These are phyloP conservation scores for Lagopus muta DNA, from an alignment of 2,113 vertebrate genomes.

Conservation along the genomic window DNA sequence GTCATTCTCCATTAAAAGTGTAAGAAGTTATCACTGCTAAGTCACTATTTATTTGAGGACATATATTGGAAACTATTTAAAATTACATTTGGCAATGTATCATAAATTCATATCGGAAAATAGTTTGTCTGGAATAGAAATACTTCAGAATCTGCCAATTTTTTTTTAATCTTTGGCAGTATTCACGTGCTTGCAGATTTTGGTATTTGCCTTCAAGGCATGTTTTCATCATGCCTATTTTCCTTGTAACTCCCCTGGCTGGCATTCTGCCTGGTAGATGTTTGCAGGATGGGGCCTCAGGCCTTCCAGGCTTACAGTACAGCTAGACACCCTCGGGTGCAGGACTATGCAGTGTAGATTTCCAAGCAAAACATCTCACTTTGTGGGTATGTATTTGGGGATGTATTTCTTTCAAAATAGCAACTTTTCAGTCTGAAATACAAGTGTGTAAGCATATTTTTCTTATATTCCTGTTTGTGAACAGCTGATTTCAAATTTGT, in stretches of 20 bases:
- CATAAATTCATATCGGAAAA: constrained; percentile 25
- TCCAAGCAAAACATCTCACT: background rate
- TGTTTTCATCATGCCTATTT: constrained; percentile 21
- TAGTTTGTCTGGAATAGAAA: constrained; percentile 28
- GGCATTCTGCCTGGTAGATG: constrained; percentile 15
- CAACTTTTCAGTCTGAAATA: background rate
- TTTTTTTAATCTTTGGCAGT: constrained; percentile 46
- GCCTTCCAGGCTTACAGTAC: background rate
- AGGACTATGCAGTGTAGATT: background rate
- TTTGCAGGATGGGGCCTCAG: background rate
- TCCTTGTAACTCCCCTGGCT: constrained; percentile 11
- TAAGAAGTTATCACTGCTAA: background rate
- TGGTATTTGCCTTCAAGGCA: constrained; percentile 5
- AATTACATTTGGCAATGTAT: background rate
- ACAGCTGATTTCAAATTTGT: background rate
- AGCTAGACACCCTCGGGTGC: background rate
- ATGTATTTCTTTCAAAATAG: background rate
- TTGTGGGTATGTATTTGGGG: too few relatives aligned
- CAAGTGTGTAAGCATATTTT: background rate
- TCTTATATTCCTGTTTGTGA: background rate
- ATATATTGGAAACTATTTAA: background rate
- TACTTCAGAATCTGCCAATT: constrained; percentile 44
- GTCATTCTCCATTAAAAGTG: background rate
- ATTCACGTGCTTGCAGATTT: constrained; percentile 36
- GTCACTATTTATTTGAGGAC: background rate